Evolutionary conservation across 2,113 vertebrate species (phyloP).

Genomic region (Alethe castanea): DNA sequence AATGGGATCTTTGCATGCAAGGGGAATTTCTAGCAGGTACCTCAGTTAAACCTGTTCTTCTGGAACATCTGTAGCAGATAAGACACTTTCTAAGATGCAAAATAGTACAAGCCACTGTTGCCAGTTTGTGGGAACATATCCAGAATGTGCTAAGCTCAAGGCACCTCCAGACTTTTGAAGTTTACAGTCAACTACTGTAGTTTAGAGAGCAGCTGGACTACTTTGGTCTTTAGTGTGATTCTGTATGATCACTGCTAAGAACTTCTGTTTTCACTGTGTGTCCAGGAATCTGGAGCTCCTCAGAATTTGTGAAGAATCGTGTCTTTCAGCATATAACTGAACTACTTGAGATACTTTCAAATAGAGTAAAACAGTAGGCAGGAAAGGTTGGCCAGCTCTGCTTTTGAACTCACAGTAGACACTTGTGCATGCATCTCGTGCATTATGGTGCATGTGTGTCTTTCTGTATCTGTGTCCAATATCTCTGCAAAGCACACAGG

Average conservation of each 20-base stretch:
- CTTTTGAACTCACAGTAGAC: neutral
- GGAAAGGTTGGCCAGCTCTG: neutral
- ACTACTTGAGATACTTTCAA: neutral
- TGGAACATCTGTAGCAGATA: neutral
- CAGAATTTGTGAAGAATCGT: neutral
- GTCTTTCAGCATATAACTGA: neutral
- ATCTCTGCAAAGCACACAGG: neutral
- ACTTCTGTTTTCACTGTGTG: neutral
- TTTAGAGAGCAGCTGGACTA: neutral
- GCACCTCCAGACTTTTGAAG: neutral
- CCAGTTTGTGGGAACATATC: neutral
- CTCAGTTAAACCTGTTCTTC: neutral
- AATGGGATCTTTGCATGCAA: neutral
- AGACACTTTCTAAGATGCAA: neutral
- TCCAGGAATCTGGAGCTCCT: neutral
- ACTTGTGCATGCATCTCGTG: slow-evolving; percentile 12
- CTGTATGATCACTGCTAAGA: neutral
- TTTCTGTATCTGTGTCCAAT: neutral
- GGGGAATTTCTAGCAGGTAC: neutral
- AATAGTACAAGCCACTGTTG: neutral
- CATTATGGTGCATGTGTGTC: neutral
- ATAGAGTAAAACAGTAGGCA: neutral
- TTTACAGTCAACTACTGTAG: neutral
- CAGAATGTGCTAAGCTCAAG: neutral
- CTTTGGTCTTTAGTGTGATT: neutral